Conservation (phyloP, 2,797 vertebrate genomes). For the Hippopotamyrus pictus region DNA sequence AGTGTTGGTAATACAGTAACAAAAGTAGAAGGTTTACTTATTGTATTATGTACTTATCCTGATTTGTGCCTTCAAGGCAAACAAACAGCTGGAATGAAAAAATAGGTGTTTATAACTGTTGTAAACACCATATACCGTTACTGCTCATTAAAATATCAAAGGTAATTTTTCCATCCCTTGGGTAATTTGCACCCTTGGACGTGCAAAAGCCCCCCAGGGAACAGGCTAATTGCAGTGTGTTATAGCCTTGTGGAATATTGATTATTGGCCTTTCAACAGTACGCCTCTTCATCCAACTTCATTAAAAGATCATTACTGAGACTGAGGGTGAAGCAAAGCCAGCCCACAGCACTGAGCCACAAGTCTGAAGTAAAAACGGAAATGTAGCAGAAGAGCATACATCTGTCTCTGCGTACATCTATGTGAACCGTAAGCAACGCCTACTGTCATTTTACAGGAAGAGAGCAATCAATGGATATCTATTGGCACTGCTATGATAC, state of each 20-base stretch:
- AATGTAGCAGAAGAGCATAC: neutral
- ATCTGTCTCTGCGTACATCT: neutral
- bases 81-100: neutral
- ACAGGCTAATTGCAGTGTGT: constrained; percentile 46
- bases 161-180: neutral
- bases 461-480: neutral
- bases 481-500: neutral
- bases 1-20: neutral
- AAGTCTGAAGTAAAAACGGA: neutral
- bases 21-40: neutral
- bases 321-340: neutral
- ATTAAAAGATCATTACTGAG: constrained; percentile 32
- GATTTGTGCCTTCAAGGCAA: neutral
- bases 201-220: constrained; percentile 32
- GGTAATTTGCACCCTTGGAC: constrained; percentile 45
- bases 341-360: neutral
- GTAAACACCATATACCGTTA: neutral
- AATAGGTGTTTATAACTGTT: neutral
- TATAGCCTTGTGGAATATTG: constrained; percentile 42
- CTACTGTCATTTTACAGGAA: neutral
- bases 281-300: constrained; percentile 33
- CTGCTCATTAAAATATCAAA: neutral
- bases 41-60: neutral
- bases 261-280: constrained; percentile 20
- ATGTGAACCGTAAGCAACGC: neutral